Evolutionary conservation across 2,888 invertebrate species (phyloP).

Genomic region (Parasteatoda lunata): DNA sequence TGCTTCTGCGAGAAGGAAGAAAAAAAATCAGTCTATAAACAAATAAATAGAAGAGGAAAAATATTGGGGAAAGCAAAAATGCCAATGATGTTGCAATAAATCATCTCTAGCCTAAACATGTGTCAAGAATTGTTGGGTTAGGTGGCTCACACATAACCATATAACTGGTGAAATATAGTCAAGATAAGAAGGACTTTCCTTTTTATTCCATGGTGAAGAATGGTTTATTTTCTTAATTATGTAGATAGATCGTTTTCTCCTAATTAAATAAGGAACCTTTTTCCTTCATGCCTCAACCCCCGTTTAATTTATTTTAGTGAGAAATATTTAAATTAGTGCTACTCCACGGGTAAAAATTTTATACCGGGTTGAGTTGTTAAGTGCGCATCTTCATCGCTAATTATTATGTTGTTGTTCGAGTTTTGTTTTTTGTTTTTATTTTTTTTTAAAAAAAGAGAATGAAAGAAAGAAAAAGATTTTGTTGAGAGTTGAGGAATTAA

Average conservation of each 20-base stretch:
- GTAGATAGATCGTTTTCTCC: constrained; percentile 54
- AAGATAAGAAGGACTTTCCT: constrained; percentile 16
- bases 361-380: constrained; percentile 10
- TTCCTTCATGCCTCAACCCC: neutral
- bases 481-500: neutral
- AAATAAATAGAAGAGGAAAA: constrained; percentile 60
- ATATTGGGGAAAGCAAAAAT: constrained; percentile 59
- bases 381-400: constrained; percentile 43
- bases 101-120: constrained; percentile 62
- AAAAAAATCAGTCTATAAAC: constrained; percentile 51
- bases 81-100: constrained; percentile 66
- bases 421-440: neutral
- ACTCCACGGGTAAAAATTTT: constrained; percentile 20
- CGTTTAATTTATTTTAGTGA: constrained; percentile 53
- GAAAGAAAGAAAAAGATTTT: neutral
- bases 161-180: constrained; percentile 13
- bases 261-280: constrained; percentile 63
- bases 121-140: constrained; percentile 25
- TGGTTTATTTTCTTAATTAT: constrained; percentile 59
- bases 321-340: constrained; percentile 66
- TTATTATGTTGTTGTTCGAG: constrained; percentile 9
- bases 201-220: constrained; percentile 14
- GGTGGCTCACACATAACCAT: constrained; percentile 3
- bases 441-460: neutral
- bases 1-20: constrained; percentile 3